A percentile compares a stretch with the other conserved stretches of the same genome.
These are phyloP conservation scores for Conops quadrifasciatus DNA, from an alignment of 2,888 invertebrate genomes.

Conservation along the genomic window DNA sequence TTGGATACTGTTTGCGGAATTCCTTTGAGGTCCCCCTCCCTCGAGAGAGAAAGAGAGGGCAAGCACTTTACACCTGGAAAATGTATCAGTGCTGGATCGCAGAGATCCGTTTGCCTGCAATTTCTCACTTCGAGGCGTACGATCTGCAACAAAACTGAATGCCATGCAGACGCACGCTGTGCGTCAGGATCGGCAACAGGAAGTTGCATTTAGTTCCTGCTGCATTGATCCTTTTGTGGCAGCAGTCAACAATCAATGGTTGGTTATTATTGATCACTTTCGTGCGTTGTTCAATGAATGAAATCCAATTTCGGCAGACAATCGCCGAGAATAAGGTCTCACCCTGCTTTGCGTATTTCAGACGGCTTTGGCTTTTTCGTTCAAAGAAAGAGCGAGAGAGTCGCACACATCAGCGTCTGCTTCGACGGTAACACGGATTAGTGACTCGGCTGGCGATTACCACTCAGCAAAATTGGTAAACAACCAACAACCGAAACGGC, in stretches of 20 bases:
- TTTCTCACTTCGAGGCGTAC: not conserved
- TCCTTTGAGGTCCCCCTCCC: not conserved
- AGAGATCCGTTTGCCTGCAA: not conserved
- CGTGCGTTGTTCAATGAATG: constrained; percentile 23
- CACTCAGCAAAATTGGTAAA: not conserved
- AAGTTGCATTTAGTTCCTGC: constrained; percentile 28
- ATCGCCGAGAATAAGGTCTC: not conserved
- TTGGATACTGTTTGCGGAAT: not conserved
- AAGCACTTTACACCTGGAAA: constrained; percentile 26
- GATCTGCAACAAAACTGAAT: not conserved
- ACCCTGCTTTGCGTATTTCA: not conserved
- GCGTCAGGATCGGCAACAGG: constrained; percentile 22
- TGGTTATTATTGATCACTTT: constrained; percentile 2
- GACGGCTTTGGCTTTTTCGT: not conserved
- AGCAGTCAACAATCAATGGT: not conserved
- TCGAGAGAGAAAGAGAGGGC: not conserved
- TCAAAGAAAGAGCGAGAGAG: not conserved
- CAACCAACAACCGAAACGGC: not conserved
- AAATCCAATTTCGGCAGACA: constrained; percentile 6
- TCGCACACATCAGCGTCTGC: not conserved
- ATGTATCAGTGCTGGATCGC: not conserved
- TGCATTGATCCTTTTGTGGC: not conserved
- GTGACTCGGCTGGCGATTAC: not conserved
- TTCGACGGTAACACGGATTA: not conserved
- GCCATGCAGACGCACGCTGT: constrained; percentile 23